Conservation (phyloP, 2,113 vertebrate genomes). For the Eupsittula cactorum region DNA sequence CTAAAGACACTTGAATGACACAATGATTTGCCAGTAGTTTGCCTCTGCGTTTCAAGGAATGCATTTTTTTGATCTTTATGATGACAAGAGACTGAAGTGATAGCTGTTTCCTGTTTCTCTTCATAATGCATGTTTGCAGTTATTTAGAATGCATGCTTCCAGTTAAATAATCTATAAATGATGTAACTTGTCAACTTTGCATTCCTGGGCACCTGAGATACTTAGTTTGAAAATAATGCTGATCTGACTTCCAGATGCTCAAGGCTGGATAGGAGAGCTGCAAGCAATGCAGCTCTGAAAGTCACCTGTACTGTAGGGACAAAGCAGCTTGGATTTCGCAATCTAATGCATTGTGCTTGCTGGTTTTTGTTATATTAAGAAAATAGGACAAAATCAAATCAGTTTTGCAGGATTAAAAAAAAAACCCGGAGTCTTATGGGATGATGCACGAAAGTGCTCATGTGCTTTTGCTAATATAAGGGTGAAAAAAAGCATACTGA, state of each 20-base stretch:
- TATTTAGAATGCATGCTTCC: background rate
- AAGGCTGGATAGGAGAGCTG: background rate
- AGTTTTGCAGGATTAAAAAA: background rate
- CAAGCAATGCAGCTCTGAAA: background rate
- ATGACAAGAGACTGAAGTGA: background rate
- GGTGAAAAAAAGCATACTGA: background rate
- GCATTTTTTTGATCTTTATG: background rate
- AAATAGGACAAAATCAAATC: background rate
- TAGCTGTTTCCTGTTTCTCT: background rate
- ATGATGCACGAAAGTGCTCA: background rate
- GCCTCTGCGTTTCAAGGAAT: background rate
- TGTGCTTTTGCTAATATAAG: background rate
- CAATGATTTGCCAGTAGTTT: background rate
- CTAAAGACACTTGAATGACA: background rate
- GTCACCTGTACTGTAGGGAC: background rate
- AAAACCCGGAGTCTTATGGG: rapidly evolving
- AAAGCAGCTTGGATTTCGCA: background rate
- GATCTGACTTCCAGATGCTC: background rate
- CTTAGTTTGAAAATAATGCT: background rate
- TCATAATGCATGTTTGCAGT: background rate
- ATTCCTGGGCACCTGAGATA: background rate
- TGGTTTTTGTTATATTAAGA: background rate
- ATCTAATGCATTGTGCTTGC: background rate
- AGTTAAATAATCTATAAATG: background rate
- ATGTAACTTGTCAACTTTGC: background rate